phyloP scores from a whole-genome alignment of 2,113 vertebrate species.

The Thinocorus orbignyianus region DNA sequence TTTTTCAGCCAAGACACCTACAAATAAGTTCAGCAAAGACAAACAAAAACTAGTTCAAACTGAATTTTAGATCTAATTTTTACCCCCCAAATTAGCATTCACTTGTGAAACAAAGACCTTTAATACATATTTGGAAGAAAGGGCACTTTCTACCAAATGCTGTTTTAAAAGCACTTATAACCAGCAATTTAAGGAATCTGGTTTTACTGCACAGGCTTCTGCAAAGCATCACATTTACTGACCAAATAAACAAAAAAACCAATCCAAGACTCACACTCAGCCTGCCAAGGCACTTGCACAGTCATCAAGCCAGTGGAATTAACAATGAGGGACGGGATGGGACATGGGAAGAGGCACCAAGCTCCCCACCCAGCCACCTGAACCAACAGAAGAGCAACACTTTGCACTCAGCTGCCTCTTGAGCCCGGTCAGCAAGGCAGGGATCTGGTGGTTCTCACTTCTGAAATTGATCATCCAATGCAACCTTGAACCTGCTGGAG shows the following conservation, averaged over 20 bases:
- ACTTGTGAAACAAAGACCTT: neutral
- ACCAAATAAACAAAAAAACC: neutral
- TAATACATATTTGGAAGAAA: neutral
- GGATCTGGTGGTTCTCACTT: neutral
- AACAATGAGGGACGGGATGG: accelerated
- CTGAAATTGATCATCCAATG: neutral
- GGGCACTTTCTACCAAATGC: neutral
- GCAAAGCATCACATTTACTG: neutral
- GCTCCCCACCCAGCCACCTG: accelerated
- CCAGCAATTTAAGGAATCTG: neutral
- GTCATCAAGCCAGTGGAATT: neutral
- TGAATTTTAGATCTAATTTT: neutral
- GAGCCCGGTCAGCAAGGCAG: neutral
- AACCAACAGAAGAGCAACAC: neutral
- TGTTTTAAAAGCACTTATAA: neutral
- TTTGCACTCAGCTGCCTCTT: neutral
- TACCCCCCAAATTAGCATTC: neutral
- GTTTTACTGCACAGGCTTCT: constrained; percentile 32
- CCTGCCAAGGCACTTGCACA: neutral
- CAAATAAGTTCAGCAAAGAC: neutral
- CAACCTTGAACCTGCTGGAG: neutral
- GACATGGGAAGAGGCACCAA: neutral
- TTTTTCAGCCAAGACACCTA: neutral
- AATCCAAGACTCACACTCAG: neutral
- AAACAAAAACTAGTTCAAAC: neutral